These are phyloP conservation scores for Tenrec ecaudatus DNA, from an alignment of 2,113 vertebrate species.

Conservation along the genomic window DNA sequence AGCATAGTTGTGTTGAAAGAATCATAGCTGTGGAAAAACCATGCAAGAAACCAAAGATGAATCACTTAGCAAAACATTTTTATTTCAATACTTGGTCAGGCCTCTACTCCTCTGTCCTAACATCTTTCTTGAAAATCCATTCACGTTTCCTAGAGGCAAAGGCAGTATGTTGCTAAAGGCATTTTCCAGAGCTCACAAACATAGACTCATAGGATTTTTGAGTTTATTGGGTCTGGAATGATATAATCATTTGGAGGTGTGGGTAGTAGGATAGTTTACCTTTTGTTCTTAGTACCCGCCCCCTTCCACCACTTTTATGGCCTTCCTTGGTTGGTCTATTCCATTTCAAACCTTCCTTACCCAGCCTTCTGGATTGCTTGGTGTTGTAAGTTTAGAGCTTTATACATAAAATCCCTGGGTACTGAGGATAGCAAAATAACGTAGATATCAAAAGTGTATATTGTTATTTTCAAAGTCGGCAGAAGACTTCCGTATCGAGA, in stretches of 20 bases:
- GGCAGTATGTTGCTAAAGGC: background rate
- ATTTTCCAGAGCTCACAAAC: constrained; percentile 24
- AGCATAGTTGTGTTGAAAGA: constrained; percentile 85
- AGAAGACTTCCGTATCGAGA: too few relatives aligned
- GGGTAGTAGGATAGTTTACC: too few relatives aligned
- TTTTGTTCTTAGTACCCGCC: too few relatives aligned
- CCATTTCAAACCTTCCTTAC: too few relatives aligned
- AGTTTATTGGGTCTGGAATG: background rate
- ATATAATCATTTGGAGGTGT: background rate
- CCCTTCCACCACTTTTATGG: too few relatives aligned
- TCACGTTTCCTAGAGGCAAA: background rate
- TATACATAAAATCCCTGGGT: too few relatives aligned
- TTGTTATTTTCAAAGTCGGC: too few relatives aligned
- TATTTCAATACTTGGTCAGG: background rate
- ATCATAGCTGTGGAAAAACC: constrained; percentile 81
- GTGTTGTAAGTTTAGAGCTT: too few relatives aligned
- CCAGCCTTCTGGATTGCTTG: too few relatives aligned
- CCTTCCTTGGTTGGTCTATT: too few relatives aligned
- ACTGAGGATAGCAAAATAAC: too few relatives aligned
- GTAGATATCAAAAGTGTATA: too few relatives aligned
- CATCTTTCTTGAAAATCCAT: background rate
- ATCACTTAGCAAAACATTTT: background rate
- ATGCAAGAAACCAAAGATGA: background rate
- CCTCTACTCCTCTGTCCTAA: background rate
- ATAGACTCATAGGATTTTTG: background rate